These are phyloP conservation scores for Lobophora halterata DNA, from an alignment of 2,888 invertebrate genomes.

Conservation along the genomic window DNA sequence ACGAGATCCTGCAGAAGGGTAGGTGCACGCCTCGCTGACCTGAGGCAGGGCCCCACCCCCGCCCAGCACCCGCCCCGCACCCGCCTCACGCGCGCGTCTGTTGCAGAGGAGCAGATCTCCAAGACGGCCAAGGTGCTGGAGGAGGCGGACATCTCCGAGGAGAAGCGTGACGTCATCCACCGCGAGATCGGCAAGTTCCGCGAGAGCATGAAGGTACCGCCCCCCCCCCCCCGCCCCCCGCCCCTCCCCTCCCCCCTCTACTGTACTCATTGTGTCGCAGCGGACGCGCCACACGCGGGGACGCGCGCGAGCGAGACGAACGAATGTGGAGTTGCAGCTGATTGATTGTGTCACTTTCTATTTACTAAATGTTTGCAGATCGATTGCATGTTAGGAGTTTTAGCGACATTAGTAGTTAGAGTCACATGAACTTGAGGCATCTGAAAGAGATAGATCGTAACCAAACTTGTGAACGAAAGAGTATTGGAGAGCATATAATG, in stretches of 20 bases:
- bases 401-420: no score
- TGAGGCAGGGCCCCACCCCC: no score
- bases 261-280: conserved; percentile 25
- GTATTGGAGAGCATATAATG: no score
- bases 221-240: conserved; percentile 19
- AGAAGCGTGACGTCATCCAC: conserved; percentile 96
- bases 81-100: neutral
- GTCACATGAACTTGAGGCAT: no score
- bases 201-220: conserved; percentile 96
- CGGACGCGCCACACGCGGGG: conserved; percentile 23
- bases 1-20: conserved; percentile 84
- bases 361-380: no score
- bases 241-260: conserved; percentile 9
- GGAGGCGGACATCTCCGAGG: conserved; percentile 96
- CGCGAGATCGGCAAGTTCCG: conserved; percentile 98
- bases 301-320: neutral
- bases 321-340: no score
- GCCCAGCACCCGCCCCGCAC: no score
- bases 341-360: no score
- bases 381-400: no score
- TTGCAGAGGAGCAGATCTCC: conserved; percentile 83
- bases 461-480: no score
- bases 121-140: conserved; percentile 86
- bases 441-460: no score
- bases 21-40: no score